These are phyloP conservation scores for Bibio marci DNA, from an alignment of 2,888 invertebrate species.

Conservation along the genomic window DNA sequence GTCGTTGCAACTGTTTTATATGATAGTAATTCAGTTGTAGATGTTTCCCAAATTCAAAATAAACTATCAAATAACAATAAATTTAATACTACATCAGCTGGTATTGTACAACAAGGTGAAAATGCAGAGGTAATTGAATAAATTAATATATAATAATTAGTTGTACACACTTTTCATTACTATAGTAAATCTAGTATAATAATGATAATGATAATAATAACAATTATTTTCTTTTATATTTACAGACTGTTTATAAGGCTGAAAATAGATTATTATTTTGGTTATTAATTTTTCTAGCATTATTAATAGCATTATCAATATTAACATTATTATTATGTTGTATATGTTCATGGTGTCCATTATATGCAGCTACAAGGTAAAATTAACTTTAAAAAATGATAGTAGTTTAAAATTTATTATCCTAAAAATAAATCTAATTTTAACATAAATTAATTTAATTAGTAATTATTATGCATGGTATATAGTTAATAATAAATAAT, in stretches of 20 bases:
- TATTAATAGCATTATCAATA: conserved; percentile 53
- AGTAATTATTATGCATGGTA: too few species aligned
- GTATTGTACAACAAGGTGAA: conserved; percentile 22
- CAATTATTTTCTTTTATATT: conserved; percentile 14
- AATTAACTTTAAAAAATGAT: too few species aligned
- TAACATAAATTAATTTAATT: too few species aligned
- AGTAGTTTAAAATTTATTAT: too few species aligned
- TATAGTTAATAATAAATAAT: too few species aligned
- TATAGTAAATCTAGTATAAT: not conserved
- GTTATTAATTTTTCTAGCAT: conserved; percentile 58
- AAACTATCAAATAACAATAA: conserved; percentile 33
- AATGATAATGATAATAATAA: conserved; percentile 4
- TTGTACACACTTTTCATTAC: not conserved
- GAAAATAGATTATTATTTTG: conserved; percentile 59
- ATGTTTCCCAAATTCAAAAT: conserved; percentile 53
- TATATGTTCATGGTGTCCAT: conserved; percentile 70
- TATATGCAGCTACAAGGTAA: conserved; percentile 59
- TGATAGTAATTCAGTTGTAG: conserved; percentile 46
- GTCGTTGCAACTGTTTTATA: conserved; percentile 54
- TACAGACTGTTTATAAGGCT: conserved; percentile 52
- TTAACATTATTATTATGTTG: conserved; percentile 62
- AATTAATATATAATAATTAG: too few species aligned
- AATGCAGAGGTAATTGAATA: conserved; percentile 20
- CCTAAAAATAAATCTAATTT: too few species aligned
- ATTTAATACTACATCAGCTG: too few species aligned